Base-by-base conservation (phyloP, 1,140 invertebrate genomes). In the Orius insidiosus region DNA sequence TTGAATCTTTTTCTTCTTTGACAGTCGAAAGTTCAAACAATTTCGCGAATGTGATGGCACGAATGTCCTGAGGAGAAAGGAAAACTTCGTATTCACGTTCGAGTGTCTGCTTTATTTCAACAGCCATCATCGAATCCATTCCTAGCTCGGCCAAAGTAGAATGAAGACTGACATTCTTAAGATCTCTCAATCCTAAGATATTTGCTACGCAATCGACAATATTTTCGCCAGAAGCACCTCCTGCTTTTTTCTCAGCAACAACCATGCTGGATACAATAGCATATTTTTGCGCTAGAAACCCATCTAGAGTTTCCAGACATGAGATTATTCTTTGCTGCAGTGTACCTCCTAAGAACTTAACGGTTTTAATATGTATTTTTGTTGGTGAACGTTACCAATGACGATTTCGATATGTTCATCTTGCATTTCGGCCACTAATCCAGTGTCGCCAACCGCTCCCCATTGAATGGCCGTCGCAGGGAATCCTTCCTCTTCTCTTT, bases 31-130 rank as follows among this genome's bases (percentile, higher is more conserved):
- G 63, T 35, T 68, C 64, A 37, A 67, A 58, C 0, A 85, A 59
- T 63, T 60, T 67, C 13, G 56, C 57, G 15, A 71, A 58, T 8
- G 63, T 70, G 31, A 79, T 55, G 11, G 61, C 68, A 46, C 85
- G 68, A 43, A 90, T 80, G 55, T 88, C 84, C 57, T 82, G 76
- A 42, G 81, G 78, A 0, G 80, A 74, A 5, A 89, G 62, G 54
- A 76, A 70, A 32, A 87, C 61, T 58, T 87, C 82, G 62, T 78
- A 85, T 57, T 85, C 80, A 58, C 82, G 64, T 59, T 89, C 85
- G 4, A 89, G 60, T 0, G 78, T 79, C 61, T 88, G 83, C 55
- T 88, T 85, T 48, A 89, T 81, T 61, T 86, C 80, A 0, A 84
- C 75, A 11, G 75, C 76, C 80, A 85, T 85, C 61, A 85, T 71